Evolutionary conservation across 2,113 vertebrate genomes (phyloP), one percentile per base, ranked within the genome.

Genomic region (Peucedramus taeniatus): DNA sequence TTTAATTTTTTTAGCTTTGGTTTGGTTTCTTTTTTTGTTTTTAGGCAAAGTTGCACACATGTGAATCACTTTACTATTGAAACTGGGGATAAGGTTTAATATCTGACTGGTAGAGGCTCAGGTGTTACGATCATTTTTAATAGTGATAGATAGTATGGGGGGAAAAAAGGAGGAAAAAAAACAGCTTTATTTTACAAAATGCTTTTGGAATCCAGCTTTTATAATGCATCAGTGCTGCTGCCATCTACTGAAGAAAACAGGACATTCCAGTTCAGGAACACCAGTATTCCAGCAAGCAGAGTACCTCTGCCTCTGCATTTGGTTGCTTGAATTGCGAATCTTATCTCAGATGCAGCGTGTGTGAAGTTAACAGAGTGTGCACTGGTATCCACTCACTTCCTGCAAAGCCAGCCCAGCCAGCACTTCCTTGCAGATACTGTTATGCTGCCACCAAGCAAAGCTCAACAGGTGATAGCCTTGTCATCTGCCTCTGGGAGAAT

Each of bases 401-500:
- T 76, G 33, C 6, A 66, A 77, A 83, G 74, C 27, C 74, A 95
- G 31, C 10, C 57, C 31, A 63, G 69, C 6, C n/a, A 71, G 47
- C 26, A 68, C 49, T 12, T 81, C 87, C 61, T 79, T n/a, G 19
- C 47, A 85, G 84, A 76, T 40, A 26, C 21, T 28, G 51, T 45
- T 78, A 22, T 70, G 68, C 85, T 96, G 89, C 89, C 68, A 96
- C 75, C 85, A 64, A 93, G 42, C 35, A 79, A 80, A 95, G 23
- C 94, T 96, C 96, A 91, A 83, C 93, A 97, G 91, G 94, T 97
- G 92, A 97, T 57, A 96, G 54, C 78, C 81, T 94, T 24, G 0
- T 95, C 85, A 95, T 96, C 81, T 86, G 90, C 96, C 91, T 76
- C 86, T 95, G 91, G 83, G 66, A 97, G 93, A 96, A 97, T 96